Percentiles rank a stretch among this genome's conserved stretches.
Conservation (phyloP, 2,797 vertebrate species). For the Cygnus olor region DNA sequence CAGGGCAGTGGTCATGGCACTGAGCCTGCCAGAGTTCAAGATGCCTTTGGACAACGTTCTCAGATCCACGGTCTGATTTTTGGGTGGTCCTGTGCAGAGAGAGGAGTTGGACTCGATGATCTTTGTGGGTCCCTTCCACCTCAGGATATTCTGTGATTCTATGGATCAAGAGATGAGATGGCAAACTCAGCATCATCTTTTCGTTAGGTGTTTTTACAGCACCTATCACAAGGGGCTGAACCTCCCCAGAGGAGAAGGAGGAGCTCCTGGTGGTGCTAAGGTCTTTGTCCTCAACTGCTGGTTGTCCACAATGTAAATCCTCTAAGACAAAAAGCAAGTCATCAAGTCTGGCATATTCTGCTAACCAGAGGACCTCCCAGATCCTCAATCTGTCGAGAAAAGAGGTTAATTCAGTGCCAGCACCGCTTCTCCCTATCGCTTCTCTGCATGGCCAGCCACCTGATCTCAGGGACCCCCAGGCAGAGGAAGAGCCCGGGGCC, state of each 20-base stretch:
- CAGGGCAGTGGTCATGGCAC: too few relatives aligned
- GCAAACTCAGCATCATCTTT: neutral
- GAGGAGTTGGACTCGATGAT: neutral
- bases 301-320: neutral
- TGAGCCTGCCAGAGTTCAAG: neutral
- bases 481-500: neutral
- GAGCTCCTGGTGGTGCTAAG: neutral
- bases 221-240: neutral
- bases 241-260: neutral
- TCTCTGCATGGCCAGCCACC: fast-evolving
- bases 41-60: neutral
- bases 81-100: neutral
- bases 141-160: neutral
- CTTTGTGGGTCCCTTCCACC: too few relatives aligned
- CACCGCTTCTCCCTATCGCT: neutral
- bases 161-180: neutral
- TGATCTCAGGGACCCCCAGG: neutral
- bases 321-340: neutral
- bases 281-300: neutral
- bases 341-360: neutral
- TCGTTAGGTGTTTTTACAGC: neutral
- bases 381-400: neutral
- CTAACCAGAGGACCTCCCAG: neutral
- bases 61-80: neutral
- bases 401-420: neutral